Conservation (phyloP, 2,888 invertebrate genomes). For the Clivina fossor region DNA sequence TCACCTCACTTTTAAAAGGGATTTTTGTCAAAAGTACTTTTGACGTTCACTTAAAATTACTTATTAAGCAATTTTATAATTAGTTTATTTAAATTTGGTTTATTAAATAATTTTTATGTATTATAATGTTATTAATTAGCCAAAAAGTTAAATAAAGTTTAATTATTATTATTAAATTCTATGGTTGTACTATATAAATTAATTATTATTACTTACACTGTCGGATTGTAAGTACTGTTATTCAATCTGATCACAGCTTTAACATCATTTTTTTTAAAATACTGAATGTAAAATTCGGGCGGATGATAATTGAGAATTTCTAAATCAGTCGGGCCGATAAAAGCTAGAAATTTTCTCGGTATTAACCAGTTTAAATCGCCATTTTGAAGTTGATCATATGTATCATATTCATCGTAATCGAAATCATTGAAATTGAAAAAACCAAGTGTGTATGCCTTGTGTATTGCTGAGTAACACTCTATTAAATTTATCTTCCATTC, state of each 20-base stretch:
- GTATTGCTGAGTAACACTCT: slow-evolving; percentile 67
- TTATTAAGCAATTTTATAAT: too few species aligned
- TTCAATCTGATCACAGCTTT: slow-evolving; percentile 82
- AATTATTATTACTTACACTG: slow-evolving; percentile 56
- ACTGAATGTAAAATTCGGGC: slow-evolving; percentile 83
- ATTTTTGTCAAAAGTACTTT: too few species aligned
- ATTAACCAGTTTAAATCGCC: slow-evolving; percentile 91
- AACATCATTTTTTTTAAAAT: slow-evolving; percentile 79
- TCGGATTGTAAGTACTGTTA: slow-evolving; percentile 76
- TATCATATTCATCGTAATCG: slow-evolving; percentile 80
- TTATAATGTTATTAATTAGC: too few species aligned
- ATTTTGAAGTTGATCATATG: slow-evolving; percentile 77
- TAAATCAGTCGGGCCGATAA: slow-evolving; percentile 75
- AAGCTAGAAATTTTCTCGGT: slow-evolving; percentile 82
- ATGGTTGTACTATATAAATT: too few species aligned
- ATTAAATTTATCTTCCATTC: slow-evolving; percentile 69
- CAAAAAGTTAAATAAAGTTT: too few species aligned
- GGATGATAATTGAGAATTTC: slow-evolving; percentile 56
- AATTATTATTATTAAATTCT: too few species aligned
- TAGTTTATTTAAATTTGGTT: too few species aligned
- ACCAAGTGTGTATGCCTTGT: slow-evolving; percentile 70
- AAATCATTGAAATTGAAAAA: slow-evolving; percentile 85
- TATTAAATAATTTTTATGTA: too few species aligned
- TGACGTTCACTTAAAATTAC: too few species aligned
- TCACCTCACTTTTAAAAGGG: too few species aligned